Evolutionary conservation across 2,797 vertebrate genomes (phyloP).

Genomic region (Synanceia verrucosa): DNA sequence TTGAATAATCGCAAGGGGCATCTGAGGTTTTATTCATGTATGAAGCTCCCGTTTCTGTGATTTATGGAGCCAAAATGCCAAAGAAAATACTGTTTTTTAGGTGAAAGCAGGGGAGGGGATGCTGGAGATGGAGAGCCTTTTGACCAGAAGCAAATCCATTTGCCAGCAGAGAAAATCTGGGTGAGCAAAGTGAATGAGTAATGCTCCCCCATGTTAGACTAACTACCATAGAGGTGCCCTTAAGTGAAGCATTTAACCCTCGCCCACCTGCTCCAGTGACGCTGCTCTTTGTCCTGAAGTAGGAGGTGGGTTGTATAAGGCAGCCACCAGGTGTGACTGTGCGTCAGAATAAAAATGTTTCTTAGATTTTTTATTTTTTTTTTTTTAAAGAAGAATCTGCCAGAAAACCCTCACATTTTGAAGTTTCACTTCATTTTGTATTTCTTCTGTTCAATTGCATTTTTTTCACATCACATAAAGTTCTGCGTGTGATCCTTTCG

Average conservation of each 20-base stretch:
- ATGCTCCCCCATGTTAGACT: constrained; percentile 54
- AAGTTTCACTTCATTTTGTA: constrained; percentile 2
- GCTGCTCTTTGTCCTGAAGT: constrained; percentile 42
- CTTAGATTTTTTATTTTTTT: constrained; percentile 10
- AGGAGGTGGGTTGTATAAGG: constrained; percentile 32
- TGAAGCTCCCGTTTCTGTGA: constrained; percentile 49
- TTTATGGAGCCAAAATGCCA: constrained; percentile 51
- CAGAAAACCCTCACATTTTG: constrained; percentile 12
- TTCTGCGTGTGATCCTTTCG: constrained; percentile 8
- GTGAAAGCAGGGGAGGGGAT: constrained; percentile 12
- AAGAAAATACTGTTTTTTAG: constrained; percentile 45
- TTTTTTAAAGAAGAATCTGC: too few species aligned
- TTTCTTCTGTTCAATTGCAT: constrained; percentile 3
- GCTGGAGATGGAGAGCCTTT: constrained; percentile 44
- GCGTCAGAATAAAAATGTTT: constrained; percentile 3
- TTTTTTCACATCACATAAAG: constrained; percentile 11
- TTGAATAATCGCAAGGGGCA: constrained; percentile 53
- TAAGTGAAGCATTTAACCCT: constrained; percentile 67
- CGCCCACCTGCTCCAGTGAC: constrained; percentile 33
- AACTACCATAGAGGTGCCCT: constrained; percentile 57
- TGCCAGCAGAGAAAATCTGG: constrained; percentile 48
- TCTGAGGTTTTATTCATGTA: constrained; percentile 62
- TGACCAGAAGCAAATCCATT: constrained; percentile 69
- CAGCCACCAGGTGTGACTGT: constrained; percentile 31
- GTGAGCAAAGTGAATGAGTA: constrained; percentile 61